phyloP scores from a whole-genome alignment of 1,140 invertebrate species.

The Drosophila azteca region DNA sequence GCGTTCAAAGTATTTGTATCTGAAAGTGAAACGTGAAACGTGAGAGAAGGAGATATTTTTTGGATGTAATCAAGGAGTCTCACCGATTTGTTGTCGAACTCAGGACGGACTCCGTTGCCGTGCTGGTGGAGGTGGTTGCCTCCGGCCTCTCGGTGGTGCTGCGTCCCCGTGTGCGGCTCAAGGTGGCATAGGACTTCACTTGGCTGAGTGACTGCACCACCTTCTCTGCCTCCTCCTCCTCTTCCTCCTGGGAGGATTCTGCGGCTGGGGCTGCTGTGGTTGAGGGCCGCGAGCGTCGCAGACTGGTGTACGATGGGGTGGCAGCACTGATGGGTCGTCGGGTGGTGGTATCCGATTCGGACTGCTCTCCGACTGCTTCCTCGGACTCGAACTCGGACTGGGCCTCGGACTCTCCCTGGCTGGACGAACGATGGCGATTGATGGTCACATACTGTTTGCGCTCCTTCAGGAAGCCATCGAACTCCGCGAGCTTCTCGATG shows the following conservation, averaged over 20 bases:
- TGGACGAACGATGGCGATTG: constrained; percentile 83
- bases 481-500: constrained; percentile 85
- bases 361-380: constrained; percentile 65
- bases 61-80: background rate
- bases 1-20: constrained; percentile 75
- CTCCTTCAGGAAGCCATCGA: constrained; percentile 84
- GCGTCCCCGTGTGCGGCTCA: constrained; percentile 60
- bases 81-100: constrained; percentile 56
- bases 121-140: constrained; percentile 12
- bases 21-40: constrained; percentile 23
- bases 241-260: constrained; percentile 55
- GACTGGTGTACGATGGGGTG: constrained; percentile 87
- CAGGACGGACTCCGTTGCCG: constrained; percentile 12
- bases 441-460: constrained; percentile 85
- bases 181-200: constrained; percentile 58
- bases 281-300: constrained; percentile 85
- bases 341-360: constrained; percentile 39
- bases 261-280: constrained; percentile 82
- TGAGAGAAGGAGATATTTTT: background rate
- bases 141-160: constrained; percentile 32
- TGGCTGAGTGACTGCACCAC: constrained; percentile 59
- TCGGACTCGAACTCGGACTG: constrained; percentile 83
- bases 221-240: constrained; percentile 65
- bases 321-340: constrained; percentile 56
- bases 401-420: constrained; percentile 26